Evolutionary conservation across 2,888 invertebrate species (phyloP).

Genomic region (Blastobasis lacticolella): DNA sequence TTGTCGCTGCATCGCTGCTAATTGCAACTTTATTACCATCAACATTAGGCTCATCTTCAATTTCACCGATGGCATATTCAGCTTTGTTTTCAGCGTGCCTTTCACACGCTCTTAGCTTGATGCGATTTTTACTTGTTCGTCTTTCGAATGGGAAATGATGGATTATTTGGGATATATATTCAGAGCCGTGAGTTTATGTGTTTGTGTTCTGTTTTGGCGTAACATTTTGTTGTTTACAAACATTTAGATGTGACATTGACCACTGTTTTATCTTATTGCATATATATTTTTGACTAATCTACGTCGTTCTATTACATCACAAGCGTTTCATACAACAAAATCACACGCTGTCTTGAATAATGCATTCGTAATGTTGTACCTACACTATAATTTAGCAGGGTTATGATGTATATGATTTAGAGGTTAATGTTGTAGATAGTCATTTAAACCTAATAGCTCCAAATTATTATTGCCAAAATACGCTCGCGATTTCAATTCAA

Average conservation of each 20-base stretch:
- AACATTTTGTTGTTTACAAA: not conserved
- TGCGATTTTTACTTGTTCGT: not conserved
- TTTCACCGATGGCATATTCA: not conserved
- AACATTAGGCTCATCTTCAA: not conserved
- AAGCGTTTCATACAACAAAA: not conserved
- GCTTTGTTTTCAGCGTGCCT: constrained; percentile 1
- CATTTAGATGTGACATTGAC: not conserved
- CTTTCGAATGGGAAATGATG: not conserved
- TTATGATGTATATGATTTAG: not conserved
- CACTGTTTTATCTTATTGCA: not conserved
- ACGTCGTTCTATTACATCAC: not conserved
- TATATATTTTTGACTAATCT: not conserved
- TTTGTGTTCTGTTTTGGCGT: not conserved
- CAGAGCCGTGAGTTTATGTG: constrained; percentile 2
- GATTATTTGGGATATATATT: constrained; percentile 1
- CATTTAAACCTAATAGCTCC: constrained; percentile 5
- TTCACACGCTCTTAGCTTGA: constrained; percentile 1
- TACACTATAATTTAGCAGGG: not conserved
- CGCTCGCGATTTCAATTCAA: constrained; percentile 8
- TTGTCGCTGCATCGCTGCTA: constrained; percentile 11
- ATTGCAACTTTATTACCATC: constrained; percentile 3
- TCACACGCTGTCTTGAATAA: too few relatives aligned
- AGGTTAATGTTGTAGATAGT: not conserved
- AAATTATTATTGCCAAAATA: constrained; percentile 11
- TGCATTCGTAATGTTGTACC: not conserved